Evolutionary conservation across 1,140 invertebrate species (phyloP).

Genomic region (Ceratina japonica): DNA sequence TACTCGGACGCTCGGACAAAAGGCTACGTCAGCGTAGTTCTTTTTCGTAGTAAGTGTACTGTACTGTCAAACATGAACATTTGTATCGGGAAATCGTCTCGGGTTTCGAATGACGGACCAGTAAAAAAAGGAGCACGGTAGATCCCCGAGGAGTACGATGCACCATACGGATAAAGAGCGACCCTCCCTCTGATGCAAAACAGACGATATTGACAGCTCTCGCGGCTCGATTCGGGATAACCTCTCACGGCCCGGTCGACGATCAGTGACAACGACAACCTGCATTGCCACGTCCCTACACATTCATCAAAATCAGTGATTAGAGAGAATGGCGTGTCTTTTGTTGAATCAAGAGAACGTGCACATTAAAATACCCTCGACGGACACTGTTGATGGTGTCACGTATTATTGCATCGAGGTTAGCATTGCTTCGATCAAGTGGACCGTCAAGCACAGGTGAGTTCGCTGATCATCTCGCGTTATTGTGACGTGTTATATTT

Average conservation of each 20-base stretch:
- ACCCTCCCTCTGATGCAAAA: constrained; percentile 35
- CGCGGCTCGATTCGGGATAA: constrained; percentile 50
- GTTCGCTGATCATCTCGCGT: not conserved
- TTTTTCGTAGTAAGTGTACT: not conserved
- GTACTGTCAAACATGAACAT: constrained; percentile 34
- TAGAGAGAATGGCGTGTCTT: constrained; percentile 82
- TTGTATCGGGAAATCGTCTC: not conserved
- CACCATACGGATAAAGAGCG: constrained; percentile 12
- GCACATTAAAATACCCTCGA: constrained; percentile 81
- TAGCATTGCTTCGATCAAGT: constrained; percentile 85
- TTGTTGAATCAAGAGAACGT: constrained; percentile 81
- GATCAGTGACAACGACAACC: not conserved
- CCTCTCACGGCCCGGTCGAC: constrained; percentile 35
- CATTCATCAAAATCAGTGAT: not conserved
- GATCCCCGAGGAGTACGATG: constrained; percentile 25
- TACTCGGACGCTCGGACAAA: too few species aligned
- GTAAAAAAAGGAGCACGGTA: not conserved
- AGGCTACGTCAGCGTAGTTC: too few species aligned
- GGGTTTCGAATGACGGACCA: not conserved
- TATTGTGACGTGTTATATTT: not conserved
- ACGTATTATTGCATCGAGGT: constrained; percentile 86
- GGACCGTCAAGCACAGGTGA: constrained; percentile 87
- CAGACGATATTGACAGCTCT: constrained; percentile 28
- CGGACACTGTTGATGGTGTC: constrained; percentile 80
- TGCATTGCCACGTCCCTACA: constrained; percentile 4